Conservation (phyloP, 2,113 vertebrate species). For the Parus major region DNA sequence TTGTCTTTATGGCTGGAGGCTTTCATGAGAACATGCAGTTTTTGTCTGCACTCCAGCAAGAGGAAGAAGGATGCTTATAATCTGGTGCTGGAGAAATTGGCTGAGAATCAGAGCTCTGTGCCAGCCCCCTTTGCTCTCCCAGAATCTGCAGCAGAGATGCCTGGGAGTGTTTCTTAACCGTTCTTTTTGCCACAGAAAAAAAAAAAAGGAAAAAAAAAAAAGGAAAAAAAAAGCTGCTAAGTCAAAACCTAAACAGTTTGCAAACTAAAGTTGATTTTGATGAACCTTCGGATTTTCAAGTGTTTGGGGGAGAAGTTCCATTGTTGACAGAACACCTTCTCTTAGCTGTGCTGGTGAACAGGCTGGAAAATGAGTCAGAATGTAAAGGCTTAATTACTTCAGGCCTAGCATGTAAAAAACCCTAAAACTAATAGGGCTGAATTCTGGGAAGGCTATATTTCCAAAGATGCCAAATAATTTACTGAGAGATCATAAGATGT, state of each 20-base stretch:
- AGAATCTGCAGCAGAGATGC: slow-evolving; percentile 38
- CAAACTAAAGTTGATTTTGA: slow-evolving; percentile 40
- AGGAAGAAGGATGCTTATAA: slow-evolving; percentile 61
- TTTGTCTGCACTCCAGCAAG: slow-evolving; percentile 56
- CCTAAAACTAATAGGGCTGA: neutral
- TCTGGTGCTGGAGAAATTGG: slow-evolving; percentile 48
- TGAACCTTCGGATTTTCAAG: slow-evolving; percentile 5
- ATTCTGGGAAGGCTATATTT: neutral
- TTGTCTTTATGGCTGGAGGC: slow-evolving; percentile 29
- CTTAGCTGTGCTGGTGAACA: neutral
- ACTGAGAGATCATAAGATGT: neutral
- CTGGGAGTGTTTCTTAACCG: neutral
- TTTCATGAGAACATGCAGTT: slow-evolving; percentile 50
- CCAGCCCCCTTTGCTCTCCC: slow-evolving; percentile 61
- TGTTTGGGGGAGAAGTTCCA: neutral
- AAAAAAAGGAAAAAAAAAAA: neutral
- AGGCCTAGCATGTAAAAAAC: neutral
- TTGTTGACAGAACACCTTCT: slow-evolving; percentile 42
- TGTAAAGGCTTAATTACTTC: slow-evolving; percentile 6
- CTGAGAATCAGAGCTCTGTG: slow-evolving; percentile 45
- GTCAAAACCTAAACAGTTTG: slow-evolving; percentile 41
- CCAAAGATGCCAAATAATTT: neutral
- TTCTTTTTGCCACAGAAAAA: slow-evolving; percentile 30
- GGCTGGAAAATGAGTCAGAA: slow-evolving; percentile 38
- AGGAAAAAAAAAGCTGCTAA: neutral